Percentiles rank a stretch among this genome's conserved stretches.
Conservation (phyloP, 2,888 invertebrate genomes). For the Apamea crenata region DNA sequence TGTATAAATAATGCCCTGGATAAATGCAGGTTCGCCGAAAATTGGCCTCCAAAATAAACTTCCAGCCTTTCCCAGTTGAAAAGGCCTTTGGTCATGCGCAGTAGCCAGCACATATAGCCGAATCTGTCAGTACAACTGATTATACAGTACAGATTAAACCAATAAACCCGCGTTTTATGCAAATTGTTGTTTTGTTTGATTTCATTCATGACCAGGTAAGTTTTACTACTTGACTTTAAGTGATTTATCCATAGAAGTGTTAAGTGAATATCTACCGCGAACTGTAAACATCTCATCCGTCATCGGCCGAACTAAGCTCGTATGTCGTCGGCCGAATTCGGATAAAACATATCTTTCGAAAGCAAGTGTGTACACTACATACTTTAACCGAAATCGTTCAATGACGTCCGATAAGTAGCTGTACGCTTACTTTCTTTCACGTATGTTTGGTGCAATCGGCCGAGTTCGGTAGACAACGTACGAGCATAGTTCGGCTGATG, state of each 20-base stretch:
- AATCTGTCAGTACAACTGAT: constrained; percentile 21
- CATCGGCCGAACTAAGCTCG: too few species aligned
- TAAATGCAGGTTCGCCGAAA: not conserved
- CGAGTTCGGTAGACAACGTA: too few species aligned
- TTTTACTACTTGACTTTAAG: not conserved
- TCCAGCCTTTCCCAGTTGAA: not conserved
- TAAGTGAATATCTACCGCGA: not conserved
- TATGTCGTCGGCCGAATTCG: not conserved
- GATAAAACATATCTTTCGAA: not conserved
- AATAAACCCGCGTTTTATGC: not conserved
- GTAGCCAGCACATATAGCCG: not conserved
- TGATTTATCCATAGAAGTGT: not conserved
- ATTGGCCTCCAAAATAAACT: constrained; percentile 19
- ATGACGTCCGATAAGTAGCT: not conserved
- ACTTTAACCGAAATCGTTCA: not conserved
- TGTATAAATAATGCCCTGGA: constrained; percentile 7
- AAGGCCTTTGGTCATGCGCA: constrained; percentile 42
- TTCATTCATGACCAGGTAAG: not conserved
- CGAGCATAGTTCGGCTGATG: too few species aligned
- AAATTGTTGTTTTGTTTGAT: not conserved
- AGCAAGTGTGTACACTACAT: not conserved
- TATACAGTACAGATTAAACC: not conserved
- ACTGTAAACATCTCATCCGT: not conserved
- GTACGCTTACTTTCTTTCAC: too few species aligned
- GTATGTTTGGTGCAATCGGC: not conserved